Evolutionary conservation across 2,888 invertebrate species (phyloP), one percentile per base, ranked within the genome.

Genomic region (Ophion obscuratus): DNA sequence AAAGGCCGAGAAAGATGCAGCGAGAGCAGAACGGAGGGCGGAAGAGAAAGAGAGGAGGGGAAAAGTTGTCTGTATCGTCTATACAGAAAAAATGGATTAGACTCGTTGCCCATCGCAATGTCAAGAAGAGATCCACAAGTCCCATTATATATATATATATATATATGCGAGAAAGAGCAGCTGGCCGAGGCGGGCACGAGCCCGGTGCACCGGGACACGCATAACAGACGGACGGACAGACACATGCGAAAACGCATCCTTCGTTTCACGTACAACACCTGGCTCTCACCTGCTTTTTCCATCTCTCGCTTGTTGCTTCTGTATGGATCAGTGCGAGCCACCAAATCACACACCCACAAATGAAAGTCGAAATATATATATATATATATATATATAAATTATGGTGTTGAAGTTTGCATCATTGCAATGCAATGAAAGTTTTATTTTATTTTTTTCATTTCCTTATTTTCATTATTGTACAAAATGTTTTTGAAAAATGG

Each of bases 171-270:
- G 24, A 7, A 61, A 24, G 71, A 74, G 83, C 83, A 80, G 84
- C 80, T 71, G 84, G 81, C 40, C 20, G 53, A 57, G 76, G 83
- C 31, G 83, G 85, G 88, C 89, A 87, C 89, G 88, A 87, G 92
- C 92, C 93, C 91, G 92, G 92, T 92, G 93, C 91, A 90, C 47
- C 62, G 24, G 10, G 40, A 27, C 86, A 59, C 57, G n/a, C n/a
- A 27, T 3, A 70, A 17, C 24, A 5, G 24, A 24, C 11, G 2
- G 31, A 57, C 53, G 17, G 31, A 31, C 53, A n/a, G 17, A 71
- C 31, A 71, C 31, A 57, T 53, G 6, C 36, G 27, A 70, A 70
- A 47, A 27, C 53, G 67, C 78, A 86, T 82, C 80, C 76, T 83
- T 89, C 89, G 87, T 91, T 88, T 89, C 89, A 88, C 87, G 88